A percentile compares a stretch with the other conserved stretches of the same genome.
Evolutionary conservation across 2,113 vertebrate species (phyloP).

Genomic region (Argyrosomus japonicus): DNA sequence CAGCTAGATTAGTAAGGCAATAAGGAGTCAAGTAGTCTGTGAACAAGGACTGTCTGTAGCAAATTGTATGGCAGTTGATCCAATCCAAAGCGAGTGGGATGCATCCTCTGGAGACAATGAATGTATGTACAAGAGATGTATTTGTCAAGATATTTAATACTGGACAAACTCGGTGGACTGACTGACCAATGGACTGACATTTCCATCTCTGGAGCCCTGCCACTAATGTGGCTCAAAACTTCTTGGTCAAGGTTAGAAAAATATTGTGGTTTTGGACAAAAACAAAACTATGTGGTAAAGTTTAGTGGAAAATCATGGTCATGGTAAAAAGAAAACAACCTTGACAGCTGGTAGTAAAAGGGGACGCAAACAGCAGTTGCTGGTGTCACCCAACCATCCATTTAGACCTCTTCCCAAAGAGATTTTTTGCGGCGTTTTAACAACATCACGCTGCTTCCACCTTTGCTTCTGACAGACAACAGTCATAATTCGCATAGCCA

Average conservation of each 20-base stretch:
- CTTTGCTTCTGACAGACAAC: conserved; percentile 68
- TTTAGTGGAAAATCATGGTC: not conserved
- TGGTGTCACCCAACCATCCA: conserved; percentile 36
- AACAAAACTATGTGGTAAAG: conserved; percentile 5
- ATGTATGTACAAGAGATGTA: not conserved
- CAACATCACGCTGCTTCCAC: conserved; percentile 64
- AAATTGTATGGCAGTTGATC: not conserved
- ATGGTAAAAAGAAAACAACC: conserved; percentile 14
- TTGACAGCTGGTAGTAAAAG: conserved; percentile 29
- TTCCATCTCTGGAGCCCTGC: not conserved
- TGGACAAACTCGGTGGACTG: not conserved
- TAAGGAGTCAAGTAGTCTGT: not conserved
- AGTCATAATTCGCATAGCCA: conserved; percentile 68
- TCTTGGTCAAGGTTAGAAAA: conserved; percentile 8
- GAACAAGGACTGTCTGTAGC: not conserved
- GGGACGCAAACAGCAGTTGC: conserved; percentile 22
- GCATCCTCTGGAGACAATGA: conserved; percentile 6
- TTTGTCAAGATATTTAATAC: not conserved
- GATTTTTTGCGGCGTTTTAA: conserved; percentile 38
- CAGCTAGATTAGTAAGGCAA: too few species aligned
- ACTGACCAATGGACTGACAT: not conserved
- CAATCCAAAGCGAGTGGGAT: not conserved
- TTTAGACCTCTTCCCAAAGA: conserved; percentile 36
- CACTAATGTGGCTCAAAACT: not conserved
- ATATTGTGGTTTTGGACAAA: not conserved